Conservation (phyloP, 2,888 invertebrate species). For the Dinocampus coccinellae region DNA sequence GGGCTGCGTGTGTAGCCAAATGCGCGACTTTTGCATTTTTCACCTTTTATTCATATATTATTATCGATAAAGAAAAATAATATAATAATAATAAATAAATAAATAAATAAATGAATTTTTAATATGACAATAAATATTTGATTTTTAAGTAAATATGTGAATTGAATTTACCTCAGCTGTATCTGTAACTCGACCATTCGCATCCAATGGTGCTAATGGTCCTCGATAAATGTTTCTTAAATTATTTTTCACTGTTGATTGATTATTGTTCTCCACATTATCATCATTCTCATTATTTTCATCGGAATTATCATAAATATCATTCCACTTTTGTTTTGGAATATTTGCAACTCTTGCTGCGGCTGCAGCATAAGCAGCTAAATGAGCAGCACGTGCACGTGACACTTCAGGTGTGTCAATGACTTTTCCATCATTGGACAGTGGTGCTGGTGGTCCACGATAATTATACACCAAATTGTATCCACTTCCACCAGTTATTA, state of each 20-base stretch:
- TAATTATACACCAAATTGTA: conserved; percentile 40
- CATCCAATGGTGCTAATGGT: conserved; percentile 47
- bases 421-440: conserved; percentile 56
- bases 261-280: background rate
- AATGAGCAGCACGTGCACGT: conserved; percentile 52
- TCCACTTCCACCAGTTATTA: conserved; percentile 25
- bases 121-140: background rate
- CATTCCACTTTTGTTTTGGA: conserved; percentile 17
- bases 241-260: background rate
- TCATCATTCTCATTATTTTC: conserved; percentile 24
- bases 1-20: conserved; percentile 59
- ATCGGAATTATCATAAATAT: conserved; percentile 5
- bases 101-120: background rate
- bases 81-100: background rate
- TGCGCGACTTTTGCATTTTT: conserved; percentile 69
- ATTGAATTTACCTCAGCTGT: conserved; percentile 52
- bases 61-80: background rate
- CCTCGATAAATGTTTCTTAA: conserved; percentile 38
- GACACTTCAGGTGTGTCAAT: conserved; percentile 60
- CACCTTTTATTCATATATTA: conserved; percentile 53
- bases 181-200: conserved; percentile 51
- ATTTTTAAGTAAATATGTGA: background rate
- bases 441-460: conserved; percentile 56
- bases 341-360: conserved; percentile 44
- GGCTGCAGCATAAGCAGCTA: conserved; percentile 53